Base-by-base conservation (phyloP, 2,113 vertebrate species). In the Sturnira hondurensis region DNA sequence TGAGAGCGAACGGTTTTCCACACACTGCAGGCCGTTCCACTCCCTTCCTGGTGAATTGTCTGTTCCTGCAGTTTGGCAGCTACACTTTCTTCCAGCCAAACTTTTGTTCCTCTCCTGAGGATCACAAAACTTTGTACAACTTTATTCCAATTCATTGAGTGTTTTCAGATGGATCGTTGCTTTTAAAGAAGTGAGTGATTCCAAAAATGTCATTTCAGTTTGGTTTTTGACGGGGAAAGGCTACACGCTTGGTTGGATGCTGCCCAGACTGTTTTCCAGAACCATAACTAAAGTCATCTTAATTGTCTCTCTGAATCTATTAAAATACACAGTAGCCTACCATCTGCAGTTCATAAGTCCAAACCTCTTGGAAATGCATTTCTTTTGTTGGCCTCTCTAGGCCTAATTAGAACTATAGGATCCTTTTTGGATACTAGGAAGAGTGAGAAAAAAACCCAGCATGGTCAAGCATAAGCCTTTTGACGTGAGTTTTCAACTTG, bases 221-320 rank as follows among this genome's bases (percentile, higher is more conserved):
- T 92, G 68, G 38, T 65, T 97, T 97, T 97, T 96, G 95, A 97
- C 96, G 96, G 96, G 95, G 88, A 93, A 94, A 86, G 11, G 63
- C 70, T 95, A 54, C 89, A 90, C n/a, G 63, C 89, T 94, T 73
- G 2, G 6, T 33, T 88, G 68, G 95, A 43, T 9, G 50, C 86
- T 93, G 94, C 95, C 97, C 91, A 26, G 80, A 94, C 70, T 38
- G 63, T 90, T 97, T 94, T 96, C 78, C 83, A 97, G 96, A 96
- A 71, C 95, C 91, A 84, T 97, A 96, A 97, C 91, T 94, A 96
- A 96, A 96, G 70, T 97, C 80, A 97, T 95, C 95, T 93, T 98
- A 97, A 98, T 97, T 97, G 97, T 97, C 97, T 97, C 97, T 93
- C 96, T 97, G 97, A 94, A 98, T 97, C 91, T 98, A 98, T 97